These are phyloP conservation scores for Leiothrix lutea DNA, from an alignment of 2,113 vertebrate species.

Conservation along the genomic window DNA sequence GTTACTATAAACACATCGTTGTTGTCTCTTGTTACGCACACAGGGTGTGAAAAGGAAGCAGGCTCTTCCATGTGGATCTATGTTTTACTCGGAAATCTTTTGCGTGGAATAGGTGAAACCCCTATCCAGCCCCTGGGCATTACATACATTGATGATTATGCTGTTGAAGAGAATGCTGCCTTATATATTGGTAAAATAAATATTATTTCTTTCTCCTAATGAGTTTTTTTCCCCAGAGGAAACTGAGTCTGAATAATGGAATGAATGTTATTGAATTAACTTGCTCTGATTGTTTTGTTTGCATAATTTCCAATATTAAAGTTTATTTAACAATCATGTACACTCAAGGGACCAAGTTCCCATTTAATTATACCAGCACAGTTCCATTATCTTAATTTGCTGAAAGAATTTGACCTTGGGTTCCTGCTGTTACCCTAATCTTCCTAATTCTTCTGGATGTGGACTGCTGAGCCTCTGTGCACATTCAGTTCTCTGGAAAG, in stretches of 20 bases:
- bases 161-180: constrained; percentile 85
- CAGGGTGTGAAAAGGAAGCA: constrained; percentile 84
- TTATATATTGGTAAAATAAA: constrained; percentile 87
- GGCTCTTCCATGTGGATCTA: constrained; percentile 89
- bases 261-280: background rate
- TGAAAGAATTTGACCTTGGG: constrained; percentile 41
- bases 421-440: constrained; percentile 52
- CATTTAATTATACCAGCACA: background rate
- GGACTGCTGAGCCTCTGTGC: constrained; percentile 4
- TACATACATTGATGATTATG: constrained; percentile 92
- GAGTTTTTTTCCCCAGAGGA: background rate
- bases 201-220: background rate
- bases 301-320: constrained; percentile 31
- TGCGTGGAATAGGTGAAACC: constrained; percentile 93
- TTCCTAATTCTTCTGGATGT: constrained; percentile 46
- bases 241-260: background rate
- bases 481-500: constrained; percentile 35
- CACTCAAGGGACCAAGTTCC: background rate
- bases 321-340: background rate
- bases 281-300: background rate
- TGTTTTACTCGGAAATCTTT: constrained; percentile 90
- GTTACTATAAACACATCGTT: background rate
- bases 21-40: background rate
- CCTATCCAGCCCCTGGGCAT: constrained; percentile 92
- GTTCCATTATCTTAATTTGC: constrained; percentile 28